Percentiles rank a stretch among this genome's conserved stretches.
Evolutionary conservation across 2,797 vertebrate species (phyloP).

Genomic region (Anabas testudineus): DNA sequence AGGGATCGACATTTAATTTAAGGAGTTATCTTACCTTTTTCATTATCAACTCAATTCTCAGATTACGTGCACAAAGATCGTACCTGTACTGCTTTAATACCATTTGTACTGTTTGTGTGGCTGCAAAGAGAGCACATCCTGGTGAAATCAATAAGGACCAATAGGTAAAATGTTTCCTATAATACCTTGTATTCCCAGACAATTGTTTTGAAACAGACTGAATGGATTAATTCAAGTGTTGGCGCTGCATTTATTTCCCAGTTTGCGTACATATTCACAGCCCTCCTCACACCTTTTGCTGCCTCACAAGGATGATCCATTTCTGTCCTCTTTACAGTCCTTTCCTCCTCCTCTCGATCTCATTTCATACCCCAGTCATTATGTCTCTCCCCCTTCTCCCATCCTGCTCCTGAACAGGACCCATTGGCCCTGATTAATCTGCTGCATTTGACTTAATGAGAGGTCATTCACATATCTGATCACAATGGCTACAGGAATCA

Average conservation of each 20-base stretch:
- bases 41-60: background rate
- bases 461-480: slow-evolving; percentile 84
- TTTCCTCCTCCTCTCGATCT: slow-evolving; percentile 75
- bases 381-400: slow-evolving; percentile 65
- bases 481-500: slow-evolving; percentile 77
- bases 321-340: slow-evolving; percentile 69
- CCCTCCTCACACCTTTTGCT: slow-evolving; percentile 43
- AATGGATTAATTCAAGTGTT: slow-evolving; percentile 40
- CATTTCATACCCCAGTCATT: slow-evolving; percentile 81
- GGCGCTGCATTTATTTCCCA: slow-evolving; percentile 25
- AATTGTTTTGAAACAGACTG: slow-evolving; percentile 23
- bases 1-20: background rate
- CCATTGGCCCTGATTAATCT: slow-evolving; percentile 82
- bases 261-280: slow-evolving; percentile 43
- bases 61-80: background rate
- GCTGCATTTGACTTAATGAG: slow-evolving; percentile 83
- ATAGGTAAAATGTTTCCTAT: background rate
- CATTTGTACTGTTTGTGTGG: background rate
- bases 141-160: slow-evolving; percentile 9
- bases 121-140: background rate
- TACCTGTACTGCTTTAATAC: background rate
- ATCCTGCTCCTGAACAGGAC: slow-evolving; percentile 74
- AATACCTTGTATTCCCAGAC: background rate
- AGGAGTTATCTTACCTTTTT: background rate
- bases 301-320: slow-evolving; percentile 68